phyloP scores from a whole-genome alignment of 2,888 invertebrate genomes.

The Congeria kusceri region DNA sequence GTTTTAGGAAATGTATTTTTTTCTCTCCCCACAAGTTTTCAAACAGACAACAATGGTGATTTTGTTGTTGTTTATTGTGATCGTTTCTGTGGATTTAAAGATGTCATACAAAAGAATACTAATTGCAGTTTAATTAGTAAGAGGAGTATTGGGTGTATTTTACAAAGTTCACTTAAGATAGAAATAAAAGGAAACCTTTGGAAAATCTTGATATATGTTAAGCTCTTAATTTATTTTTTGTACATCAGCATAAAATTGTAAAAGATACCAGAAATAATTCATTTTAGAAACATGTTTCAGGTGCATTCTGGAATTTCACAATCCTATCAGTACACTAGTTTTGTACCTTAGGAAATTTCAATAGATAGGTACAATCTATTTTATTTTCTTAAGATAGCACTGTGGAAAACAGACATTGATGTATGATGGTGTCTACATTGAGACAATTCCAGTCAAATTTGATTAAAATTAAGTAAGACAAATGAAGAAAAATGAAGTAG shows the following conservation, averaged over 20 bases:
- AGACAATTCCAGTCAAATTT: conserved; percentile 64
- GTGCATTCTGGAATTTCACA: not conserved
- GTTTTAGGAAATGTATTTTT: not conserved
- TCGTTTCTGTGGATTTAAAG: too few species aligned
- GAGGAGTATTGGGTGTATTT: too few species aligned
- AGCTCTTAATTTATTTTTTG: too few species aligned
- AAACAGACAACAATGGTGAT: too few species aligned
- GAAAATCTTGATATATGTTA: too few species aligned
- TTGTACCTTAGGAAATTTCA: not conserved
- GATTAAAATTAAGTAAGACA: conserved; percentile 63
- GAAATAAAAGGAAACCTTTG: too few species aligned
- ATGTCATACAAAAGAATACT: too few species aligned
- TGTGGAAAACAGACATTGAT: conserved; percentile 53
- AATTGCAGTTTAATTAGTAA: too few species aligned
- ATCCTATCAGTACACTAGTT: not conserved
- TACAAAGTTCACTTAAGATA: too few species aligned
- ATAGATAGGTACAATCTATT: conserved; percentile 48
- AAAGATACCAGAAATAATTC: not conserved
- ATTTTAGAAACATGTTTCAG: not conserved
- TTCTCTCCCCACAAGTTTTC: too few species aligned
- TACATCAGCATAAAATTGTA: not conserved
- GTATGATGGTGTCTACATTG: conserved; percentile 38
- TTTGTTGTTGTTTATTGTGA: too few species aligned
- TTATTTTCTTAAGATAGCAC: conserved; percentile 19
- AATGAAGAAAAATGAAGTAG: conserved; percentile 64